Conservation (phyloP, 2,888 invertebrate species). For the Argyresthia goedartella region DNA sequence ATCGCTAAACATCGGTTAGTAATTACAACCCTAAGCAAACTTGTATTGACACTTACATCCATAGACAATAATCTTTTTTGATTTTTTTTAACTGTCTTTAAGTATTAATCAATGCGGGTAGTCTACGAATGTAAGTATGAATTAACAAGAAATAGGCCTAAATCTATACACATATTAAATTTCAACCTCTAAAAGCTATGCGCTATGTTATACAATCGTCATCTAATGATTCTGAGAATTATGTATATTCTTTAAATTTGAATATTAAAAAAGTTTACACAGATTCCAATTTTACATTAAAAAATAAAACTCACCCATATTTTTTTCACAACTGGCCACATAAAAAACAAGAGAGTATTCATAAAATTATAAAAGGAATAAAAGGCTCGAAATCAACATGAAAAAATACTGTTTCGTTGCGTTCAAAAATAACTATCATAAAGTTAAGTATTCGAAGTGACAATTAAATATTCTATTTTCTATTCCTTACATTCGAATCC, state of each 20-base stretch:
- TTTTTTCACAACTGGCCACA: conserved; percentile 38
- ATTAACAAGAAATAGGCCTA: not conserved
- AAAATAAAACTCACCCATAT: not conserved
- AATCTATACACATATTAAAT: conserved; percentile 1
- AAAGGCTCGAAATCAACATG: conserved; percentile 8
- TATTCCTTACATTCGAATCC: conserved; percentile 48
- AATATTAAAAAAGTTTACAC: conserved; percentile 1
- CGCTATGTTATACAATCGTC: not conserved
- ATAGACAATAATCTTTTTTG: too few species aligned
- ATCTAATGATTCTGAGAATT: not conserved
- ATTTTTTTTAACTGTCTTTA: too few species aligned
- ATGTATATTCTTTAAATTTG: not conserved
- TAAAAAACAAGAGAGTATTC: conserved; percentile 15
- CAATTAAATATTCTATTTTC: conserved; percentile 28
- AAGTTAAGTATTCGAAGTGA: conserved; percentile 19
- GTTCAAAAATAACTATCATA: conserved; percentile 26
- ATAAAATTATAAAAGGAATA: conserved; percentile 5
- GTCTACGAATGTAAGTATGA: too few species aligned
- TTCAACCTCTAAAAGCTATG: not conserved
- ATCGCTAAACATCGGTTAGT: too few species aligned
- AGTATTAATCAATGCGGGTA: too few species aligned
- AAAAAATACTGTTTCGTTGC: conserved; percentile 62
- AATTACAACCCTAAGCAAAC: too few species aligned
- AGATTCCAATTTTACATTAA: not conserved
- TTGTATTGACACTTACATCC: too few species aligned